phyloP scores from a whole-genome alignment of 2,113 vertebrate genomes.

The Oreotrochilus melanogaster region DNA sequence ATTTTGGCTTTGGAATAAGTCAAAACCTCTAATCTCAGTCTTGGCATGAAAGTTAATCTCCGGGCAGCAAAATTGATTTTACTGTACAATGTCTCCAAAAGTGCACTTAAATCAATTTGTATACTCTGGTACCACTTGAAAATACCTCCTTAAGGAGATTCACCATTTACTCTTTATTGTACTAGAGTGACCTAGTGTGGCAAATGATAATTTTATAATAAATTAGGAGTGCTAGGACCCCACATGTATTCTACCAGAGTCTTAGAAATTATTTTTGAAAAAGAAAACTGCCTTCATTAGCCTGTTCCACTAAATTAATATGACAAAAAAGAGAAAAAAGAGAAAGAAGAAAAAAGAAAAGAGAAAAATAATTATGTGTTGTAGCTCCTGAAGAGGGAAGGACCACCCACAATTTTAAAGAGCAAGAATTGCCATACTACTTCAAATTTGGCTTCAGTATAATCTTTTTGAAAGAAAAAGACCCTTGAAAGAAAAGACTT shows the following conservation, averaged over 20 bases:
- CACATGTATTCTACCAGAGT: not conserved
- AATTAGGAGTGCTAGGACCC: slow-evolving; percentile 48
- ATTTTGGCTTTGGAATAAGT: slow-evolving; percentile 54
- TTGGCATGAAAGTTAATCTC: slow-evolving; percentile 70
- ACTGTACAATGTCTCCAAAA: slow-evolving; percentile 71
- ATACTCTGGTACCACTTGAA: slow-evolving; percentile 44
- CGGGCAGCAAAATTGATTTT: slow-evolving; percentile 70
- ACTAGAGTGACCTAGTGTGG: not conserved
- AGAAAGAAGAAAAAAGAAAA: not conserved
- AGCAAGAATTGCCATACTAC: not conserved
- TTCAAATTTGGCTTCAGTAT: not conserved
- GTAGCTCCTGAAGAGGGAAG: not conserved
- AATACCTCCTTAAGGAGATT: slow-evolving; percentile 58
- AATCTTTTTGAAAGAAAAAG: slow-evolving; percentile 20
- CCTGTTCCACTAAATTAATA: slow-evolving; percentile 12
- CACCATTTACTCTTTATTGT: not conserved
- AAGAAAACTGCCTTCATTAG: not conserved
- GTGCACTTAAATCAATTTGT: slow-evolving; percentile 79
- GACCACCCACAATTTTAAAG: slow-evolving; percentile 41
- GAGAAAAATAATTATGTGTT: not conserved
- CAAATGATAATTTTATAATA: slow-evolving; percentile 40
- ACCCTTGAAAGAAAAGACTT: not conserved
- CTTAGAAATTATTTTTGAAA: slow-evolving; percentile 23
- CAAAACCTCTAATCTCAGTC: slow-evolving; percentile 24
- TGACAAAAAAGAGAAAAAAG: not conserved